Evolutionary conservation across 1,140 invertebrate species (phyloP).

Genomic region (Diorhabda elongata): DNA sequence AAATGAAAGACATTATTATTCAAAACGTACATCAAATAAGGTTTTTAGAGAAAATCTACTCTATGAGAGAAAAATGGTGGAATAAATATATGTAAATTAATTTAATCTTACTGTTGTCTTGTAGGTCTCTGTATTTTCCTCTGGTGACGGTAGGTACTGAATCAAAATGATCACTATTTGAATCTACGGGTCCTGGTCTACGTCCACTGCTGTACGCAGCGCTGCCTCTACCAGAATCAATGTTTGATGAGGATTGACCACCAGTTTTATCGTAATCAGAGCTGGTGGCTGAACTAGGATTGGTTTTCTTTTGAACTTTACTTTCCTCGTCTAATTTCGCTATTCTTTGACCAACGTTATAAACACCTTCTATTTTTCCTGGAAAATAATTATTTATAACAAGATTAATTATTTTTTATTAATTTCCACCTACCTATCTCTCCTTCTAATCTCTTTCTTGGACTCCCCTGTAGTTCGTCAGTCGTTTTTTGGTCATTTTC

Average conservation of each 20-base stretch:
- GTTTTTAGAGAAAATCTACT: neutral
- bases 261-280: slow-evolving; percentile 70
- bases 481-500: slow-evolving; percentile 33
- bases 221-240: slow-evolving; percentile 71
- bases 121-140: slow-evolving; percentile 28
- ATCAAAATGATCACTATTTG: slow-evolving; percentile 52
- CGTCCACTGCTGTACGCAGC: slow-evolving; percentile 70
- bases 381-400: neutral
- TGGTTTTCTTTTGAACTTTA: slow-evolving; percentile 50
- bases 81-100: neutral
- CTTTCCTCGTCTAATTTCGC: slow-evolving; percentile 34
- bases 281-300: slow-evolving; percentile 53
- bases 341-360: slow-evolving; percentile 38
- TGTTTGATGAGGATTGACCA: slow-evolving; percentile 63
- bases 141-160: slow-evolving; percentile 18
- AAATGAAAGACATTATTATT: slow-evolving; percentile 5
- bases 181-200: slow-evolving; percentile 52
- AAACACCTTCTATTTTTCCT: slow-evolving; percentile 43
- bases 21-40: neutral
- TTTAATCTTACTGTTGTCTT: slow-evolving; percentile 24
- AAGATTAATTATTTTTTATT: neutral
- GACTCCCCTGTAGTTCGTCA: slow-evolving; percentile 35
- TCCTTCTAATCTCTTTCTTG: slow-evolving; percentile 40
- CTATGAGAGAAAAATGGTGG: neutral
- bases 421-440: slow-evolving; percentile 38